Conservation (phyloP, 2,888 invertebrate genomes). For the Tipula vernalis region DNA sequence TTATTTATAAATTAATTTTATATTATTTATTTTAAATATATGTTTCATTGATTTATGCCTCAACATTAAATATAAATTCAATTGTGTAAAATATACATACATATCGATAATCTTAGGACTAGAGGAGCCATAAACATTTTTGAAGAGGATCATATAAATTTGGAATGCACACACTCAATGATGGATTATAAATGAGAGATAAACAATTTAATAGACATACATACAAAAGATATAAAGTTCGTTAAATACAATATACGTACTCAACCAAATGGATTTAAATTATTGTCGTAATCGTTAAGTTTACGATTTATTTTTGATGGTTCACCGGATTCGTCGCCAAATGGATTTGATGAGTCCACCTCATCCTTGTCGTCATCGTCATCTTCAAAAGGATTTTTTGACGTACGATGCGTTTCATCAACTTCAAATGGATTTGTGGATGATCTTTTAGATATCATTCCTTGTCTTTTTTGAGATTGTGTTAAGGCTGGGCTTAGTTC, state of each 20-base stretch:
- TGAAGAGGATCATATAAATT: background rate
- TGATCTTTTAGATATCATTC: background rate
- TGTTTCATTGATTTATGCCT: background rate
- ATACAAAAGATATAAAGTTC: background rate
- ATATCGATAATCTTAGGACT: background rate
- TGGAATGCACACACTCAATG: background rate
- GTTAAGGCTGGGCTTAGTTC: slow-evolving; percentile 7
- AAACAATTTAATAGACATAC: background rate
- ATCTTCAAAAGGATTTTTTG: slow-evolving; percentile 19
- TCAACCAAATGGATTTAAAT: slow-evolving; percentile 53
- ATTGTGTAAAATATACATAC: background rate
- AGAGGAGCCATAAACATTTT: background rate
- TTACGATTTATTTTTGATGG: background rate
- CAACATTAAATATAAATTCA: background rate
- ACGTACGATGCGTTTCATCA: background rate
- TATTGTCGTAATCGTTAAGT: slow-evolving; percentile 53
- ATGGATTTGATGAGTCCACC: slow-evolving; percentile 53
- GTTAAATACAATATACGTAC: background rate
- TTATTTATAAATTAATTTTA: background rate
- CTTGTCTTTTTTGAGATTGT: background rate
- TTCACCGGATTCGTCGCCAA: slow-evolving; percentile 43
- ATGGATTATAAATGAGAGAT: background rate
- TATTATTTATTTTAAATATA: background rate
- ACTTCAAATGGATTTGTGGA: slow-evolving; percentile 6
- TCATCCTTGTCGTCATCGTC: slow-evolving; percentile 42